Percentiles rank a stretch among this genome's conserved stretches.
Evolutionary conservation across 1,140 invertebrate genomes (phyloP).

Genomic region (Heliconius eleuchia): DNA sequence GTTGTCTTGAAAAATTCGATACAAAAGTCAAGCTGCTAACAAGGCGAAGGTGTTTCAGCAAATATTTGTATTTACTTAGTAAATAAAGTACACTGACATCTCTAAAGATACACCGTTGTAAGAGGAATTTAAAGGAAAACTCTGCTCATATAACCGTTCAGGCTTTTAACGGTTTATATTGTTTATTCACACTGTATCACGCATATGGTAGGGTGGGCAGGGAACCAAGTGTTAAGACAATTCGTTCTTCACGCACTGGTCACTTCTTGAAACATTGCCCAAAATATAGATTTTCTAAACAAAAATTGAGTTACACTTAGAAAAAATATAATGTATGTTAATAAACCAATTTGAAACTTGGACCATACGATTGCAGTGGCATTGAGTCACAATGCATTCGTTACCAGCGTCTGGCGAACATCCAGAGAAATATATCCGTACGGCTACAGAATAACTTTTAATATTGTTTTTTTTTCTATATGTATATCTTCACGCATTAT

Average conservation of each 20-base stretch:
- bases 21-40: slow-evolving; percentile 4
- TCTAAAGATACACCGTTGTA: not conserved
- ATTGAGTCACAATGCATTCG: slow-evolving; percentile 56
- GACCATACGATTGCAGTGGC: slow-evolving; percentile 20
- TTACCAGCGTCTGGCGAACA: slow-evolving; percentile 52
- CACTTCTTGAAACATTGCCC: no score
- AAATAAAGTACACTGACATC: slow-evolving; percentile 1
- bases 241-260: no score
- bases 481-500: not conserved
- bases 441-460: slow-evolving; percentile 16
- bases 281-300: no score
- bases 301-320: no score
- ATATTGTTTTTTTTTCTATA: not conserved
- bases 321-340: not conserved
- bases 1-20: not conserved
- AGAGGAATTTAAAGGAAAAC: slow-evolving; percentile 8
- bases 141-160: not conserved
- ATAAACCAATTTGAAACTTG: slow-evolving; percentile 8
- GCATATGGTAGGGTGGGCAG: not conserved
- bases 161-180: not conserved
- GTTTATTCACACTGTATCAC: not conserved
- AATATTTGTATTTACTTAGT: slow-evolving; percentile 7
- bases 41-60: slow-evolving; percentile 6
- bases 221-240: not conserved
- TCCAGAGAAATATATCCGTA: slow-evolving; percentile 43